Percentiles rank a stretch among this genome's conserved stretches.
phyloP scores from a whole-genome alignment of 2,113 vertebrate genomes.

The Saccopteryx leptura region DNA sequence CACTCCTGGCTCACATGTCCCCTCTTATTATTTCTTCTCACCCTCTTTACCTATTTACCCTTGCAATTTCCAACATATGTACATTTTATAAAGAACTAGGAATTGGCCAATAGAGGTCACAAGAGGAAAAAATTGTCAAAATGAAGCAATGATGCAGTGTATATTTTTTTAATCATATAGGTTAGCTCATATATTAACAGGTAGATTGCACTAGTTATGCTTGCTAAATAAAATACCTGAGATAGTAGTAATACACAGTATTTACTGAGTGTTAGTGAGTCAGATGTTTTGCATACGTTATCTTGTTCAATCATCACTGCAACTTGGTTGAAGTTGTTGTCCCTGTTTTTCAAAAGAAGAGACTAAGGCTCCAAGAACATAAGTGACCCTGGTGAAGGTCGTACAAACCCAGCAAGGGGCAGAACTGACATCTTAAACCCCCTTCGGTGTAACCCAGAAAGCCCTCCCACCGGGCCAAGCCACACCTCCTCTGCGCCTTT shows the following conservation, averaged over 20 bases:
- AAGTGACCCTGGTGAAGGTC: background rate
- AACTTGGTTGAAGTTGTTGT: constrained; percentile 18
- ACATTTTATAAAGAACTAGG: background rate
- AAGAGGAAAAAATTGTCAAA: background rate
- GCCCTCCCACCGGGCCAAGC: background rate
- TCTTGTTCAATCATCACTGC: constrained; percentile 11
- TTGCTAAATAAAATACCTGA: constrained; percentile 64
- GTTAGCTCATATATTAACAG: constrained; percentile 39
- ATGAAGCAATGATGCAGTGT: background rate
- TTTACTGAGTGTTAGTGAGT: constrained; percentile 32
- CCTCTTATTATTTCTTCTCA: background rate
- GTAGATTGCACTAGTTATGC: constrained; percentile 4
- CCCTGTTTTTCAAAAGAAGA: background rate
- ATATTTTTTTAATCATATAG: background rate
- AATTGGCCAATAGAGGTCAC: background rate
- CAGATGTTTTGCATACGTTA: constrained; percentile 56
- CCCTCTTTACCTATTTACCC: background rate
- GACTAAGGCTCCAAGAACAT: background rate
- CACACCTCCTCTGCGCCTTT: background rate
- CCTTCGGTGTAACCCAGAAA: background rate
- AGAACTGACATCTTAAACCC: background rate
- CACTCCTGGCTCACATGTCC: background rate
- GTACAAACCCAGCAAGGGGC: background rate
- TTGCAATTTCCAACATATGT: background rate
- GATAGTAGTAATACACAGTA: constrained; percentile 39